These are phyloP conservation scores for Yponomeuta sedellus DNA, from an alignment of 2,888 invertebrate genomes.

Conservation along the genomic window DNA sequence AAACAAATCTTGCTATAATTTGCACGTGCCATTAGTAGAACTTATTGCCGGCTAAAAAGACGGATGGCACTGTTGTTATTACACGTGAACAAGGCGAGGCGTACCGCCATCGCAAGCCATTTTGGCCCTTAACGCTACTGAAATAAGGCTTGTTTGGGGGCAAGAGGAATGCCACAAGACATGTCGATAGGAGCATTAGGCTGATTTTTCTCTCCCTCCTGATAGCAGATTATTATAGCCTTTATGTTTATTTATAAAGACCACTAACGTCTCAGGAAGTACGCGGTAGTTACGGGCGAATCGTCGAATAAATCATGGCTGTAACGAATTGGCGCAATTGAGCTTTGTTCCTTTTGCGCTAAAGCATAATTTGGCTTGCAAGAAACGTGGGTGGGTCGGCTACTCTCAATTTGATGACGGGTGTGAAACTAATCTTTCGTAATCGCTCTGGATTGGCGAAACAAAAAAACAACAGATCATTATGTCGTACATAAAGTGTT, in stretches of 20 bases:
- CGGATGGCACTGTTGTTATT: conserved; percentile 2
- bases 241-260: background rate
- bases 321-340: background rate
- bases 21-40: conserved; percentile 13
- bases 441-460: background rate
- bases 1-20: conserved; percentile 14
- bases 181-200: background rate
- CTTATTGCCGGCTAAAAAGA: conserved; percentile 12
- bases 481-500: background rate
- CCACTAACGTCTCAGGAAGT: conserved; percentile 2
- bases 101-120: background rate
- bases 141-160: background rate
- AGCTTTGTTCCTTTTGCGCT: background rate
- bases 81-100: background rate
- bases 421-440: background rate
- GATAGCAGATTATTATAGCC: conserved; percentile 1
- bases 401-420: background rate
- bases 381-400: background rate
- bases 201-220: background rate
- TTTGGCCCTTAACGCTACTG: background rate
- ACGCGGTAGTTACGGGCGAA: background rate
- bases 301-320: background rate
- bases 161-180: background rate
- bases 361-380: background rate
- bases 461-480: background rate